Base-by-base conservation (phyloP, 2,113 vertebrate genomes). In the Bubalus kerabau region DNA sequence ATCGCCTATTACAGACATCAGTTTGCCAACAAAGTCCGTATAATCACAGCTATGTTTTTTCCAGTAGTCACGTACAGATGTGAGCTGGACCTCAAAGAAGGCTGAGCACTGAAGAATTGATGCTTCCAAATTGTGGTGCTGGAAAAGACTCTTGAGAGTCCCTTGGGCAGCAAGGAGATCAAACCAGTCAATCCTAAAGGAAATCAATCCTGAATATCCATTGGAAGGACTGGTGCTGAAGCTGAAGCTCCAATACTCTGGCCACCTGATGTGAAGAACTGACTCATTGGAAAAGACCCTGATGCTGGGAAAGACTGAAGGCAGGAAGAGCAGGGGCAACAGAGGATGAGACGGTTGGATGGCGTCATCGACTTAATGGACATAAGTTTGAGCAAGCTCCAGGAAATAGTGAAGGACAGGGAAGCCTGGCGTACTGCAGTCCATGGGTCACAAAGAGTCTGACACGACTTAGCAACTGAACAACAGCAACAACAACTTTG, bases 321-420 rank as follows among this genome's bases (percentile, higher is more conserved):
- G 67, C 10, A 0, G n/a, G n/a, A 21, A 40, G n/a, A 71, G 67
- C n/a, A 40, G 67, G 67, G 67, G 5, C 19, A 12, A 71, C 67
- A 36, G 5, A 40, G 9, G 19, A 23, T 23, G n/a, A 40, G n/a
- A 40, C 0, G 19, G 19, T 40, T 12, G 10, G 67, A 40, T 71
- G 67, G 19, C 67, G 12, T 71, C 67, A 40, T 10, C 0, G 2
- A 40, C n/a, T 71, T 19, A 12, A 1, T 40, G n/a, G 19, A 12
- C 67, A 6, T 36, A n/a, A 23, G 9, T 71, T 71, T 36, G 67
- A 23, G n/a, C 19, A 23, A 23, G 23, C 5, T 40, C n/a, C 0
- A 10, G 67, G 19, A 40, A 6, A 23, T 2, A 23, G n/a, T 40
- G n/a, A 71, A 23, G n/a, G 67, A 40, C 10, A 40, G 67, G 67